A percentile compares a stretch with the other conserved stretches of the same genome.
phyloP scores from a whole-genome alignment of 2,113 vertebrate genomes.

The Chamaea fasciata region DNA sequence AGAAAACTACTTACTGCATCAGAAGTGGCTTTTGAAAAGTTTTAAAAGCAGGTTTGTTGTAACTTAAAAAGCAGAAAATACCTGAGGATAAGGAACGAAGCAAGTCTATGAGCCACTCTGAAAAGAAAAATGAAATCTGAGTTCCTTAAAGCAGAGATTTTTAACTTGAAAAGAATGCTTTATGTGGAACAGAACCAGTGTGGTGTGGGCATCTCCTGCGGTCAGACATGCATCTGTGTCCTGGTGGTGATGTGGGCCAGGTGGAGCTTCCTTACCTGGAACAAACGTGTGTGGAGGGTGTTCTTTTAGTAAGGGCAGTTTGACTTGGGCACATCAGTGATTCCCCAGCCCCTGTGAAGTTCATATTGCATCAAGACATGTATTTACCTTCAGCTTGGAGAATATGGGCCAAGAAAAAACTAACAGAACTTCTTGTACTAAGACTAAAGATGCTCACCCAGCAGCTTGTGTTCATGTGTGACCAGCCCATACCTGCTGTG shows the following conservation, averaged over 20 bases:
- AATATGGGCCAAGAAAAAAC: not conserved
- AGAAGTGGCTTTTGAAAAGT: not conserved
- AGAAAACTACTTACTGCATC: not conserved
- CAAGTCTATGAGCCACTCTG: not conserved
- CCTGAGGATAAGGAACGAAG: not conserved
- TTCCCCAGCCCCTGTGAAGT: not conserved
- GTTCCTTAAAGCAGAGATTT: not conserved
- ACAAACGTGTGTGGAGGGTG: accelerated
- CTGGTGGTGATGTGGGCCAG: not conserved
- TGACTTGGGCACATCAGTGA: not conserved
- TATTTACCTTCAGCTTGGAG: not conserved
- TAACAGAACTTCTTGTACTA: not conserved
- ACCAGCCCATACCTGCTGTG: not conserved
- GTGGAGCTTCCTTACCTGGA: not conserved
- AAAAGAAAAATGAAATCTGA: not conserved
- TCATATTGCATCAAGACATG: not conserved
- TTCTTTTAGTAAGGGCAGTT: not conserved
- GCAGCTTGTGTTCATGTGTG: not conserved
- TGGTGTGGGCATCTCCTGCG: not conserved
- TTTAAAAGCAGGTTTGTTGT: not conserved
- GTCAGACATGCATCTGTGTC: not conserved
- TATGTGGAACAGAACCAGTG: not conserved
- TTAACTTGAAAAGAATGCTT: not conserved
- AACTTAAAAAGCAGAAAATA: not conserved
- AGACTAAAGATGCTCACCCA: not conserved